Evolutionary conservation across 2,888 invertebrate species (phyloP).

Genomic region (Zaprionus lineosus): DNA sequence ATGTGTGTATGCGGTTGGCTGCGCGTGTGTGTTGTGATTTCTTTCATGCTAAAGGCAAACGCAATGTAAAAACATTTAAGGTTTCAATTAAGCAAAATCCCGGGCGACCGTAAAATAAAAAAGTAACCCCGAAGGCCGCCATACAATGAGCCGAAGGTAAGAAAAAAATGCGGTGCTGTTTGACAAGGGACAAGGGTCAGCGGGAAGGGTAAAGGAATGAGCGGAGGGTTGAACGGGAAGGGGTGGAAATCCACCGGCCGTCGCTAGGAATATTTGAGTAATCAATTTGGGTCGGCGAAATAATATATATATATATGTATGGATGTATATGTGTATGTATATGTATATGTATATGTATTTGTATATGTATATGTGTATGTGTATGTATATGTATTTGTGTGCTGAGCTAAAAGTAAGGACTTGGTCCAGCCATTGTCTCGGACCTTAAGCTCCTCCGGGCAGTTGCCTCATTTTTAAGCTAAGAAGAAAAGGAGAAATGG

Average conservation of each 20-base stretch:
- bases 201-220: too few species aligned
- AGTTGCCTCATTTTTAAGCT: conserved; percentile 15
- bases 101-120: conserved; percentile 35
- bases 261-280: conserved; percentile 57
- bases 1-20: too few species aligned
- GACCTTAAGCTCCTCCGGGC: conserved; percentile 31
- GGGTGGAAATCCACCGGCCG: background rate
- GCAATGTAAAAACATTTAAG: conserved; percentile 72
- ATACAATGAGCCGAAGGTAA: conserved; percentile 21
- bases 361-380: conserved; percentile 4
- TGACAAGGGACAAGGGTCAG: too few species aligned
- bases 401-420: conserved; percentile 18
- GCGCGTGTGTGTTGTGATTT: conserved; percentile 24
- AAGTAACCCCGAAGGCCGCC: conserved; percentile 26
- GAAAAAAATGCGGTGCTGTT: conserved; percentile 2
- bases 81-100: conserved; percentile 73
- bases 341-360: conserved; percentile 6
- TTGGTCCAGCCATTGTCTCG: conserved; percentile 34
- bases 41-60: conserved; percentile 41
- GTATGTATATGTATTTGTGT: conserved; percentile 4
- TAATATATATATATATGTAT: conserved; percentile 15
- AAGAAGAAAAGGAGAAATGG: too few species aligned
- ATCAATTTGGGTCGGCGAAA: conserved; percentile 62
- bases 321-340: too few species aligned
- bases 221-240: too few species aligned